Base-by-base conservation (phyloP, 37 sponge, comb jelly and placozoan species). In the Cladorhizidae sp. region DNA sequence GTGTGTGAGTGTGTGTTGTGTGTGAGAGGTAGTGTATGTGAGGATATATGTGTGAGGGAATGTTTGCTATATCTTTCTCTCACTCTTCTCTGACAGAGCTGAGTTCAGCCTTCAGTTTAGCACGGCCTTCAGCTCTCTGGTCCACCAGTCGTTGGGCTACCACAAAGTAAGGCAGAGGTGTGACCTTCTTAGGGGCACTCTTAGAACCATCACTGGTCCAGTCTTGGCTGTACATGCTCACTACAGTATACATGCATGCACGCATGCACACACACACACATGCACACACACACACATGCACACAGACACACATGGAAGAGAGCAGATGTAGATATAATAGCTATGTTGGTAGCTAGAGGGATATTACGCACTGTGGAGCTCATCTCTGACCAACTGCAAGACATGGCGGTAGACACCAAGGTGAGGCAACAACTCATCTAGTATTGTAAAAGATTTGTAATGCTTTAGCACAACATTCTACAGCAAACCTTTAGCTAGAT, bases 321-420 rank as follows among this genome's bases (percentile, higher is more conserved):
- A 57, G 23, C 25, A 43, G 41, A 7, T 73, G n/a, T n/a, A n/a
- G n/a, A n/a, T n/a, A n/a, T n/a, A n/a, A n/a, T n/a, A n/a, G n/a
- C 73, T 36, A 73, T n/a, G 37, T 23, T 42, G 73, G 1, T 72
- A 21, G 23, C 57, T 40, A 37, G 25, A 40, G 45, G 28, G 39
- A 28, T 39, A 23, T 14, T 70, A 11, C 51, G 26, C 52, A 85
- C 86, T 49, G 45, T 63, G 80, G 37, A 93, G 82, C 57, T 90
- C 91, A 35, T 93, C 80, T 74, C 77, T 58, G 14, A 89, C 29
- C 72, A 83, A 67, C 63, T 80, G 82, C 78, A 86, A 74, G 21
- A 93, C 85, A 40, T 70, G 59, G 70, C 87, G 91, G 38, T 78
- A 93, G 41, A 93, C 86, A 41, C 94, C 94, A 1, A 93, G 72